Conservation (phyloP, 2,888 invertebrate genomes). For the Eupithecia subumbrata region DNA sequence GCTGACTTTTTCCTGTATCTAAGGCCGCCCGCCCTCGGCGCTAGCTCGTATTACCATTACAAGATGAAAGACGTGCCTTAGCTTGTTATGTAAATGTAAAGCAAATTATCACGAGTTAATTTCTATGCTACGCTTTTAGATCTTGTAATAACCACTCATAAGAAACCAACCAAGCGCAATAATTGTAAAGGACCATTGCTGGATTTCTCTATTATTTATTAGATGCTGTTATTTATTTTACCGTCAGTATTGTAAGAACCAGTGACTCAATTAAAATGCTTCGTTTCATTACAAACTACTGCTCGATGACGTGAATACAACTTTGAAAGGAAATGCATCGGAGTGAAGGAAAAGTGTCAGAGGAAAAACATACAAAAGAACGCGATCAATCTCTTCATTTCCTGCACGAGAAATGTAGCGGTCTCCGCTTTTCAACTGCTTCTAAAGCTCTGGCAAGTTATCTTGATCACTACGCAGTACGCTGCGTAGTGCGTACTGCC, state of each 20-base stretch:
- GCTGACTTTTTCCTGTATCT: conserved; percentile 21
- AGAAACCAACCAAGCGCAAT: not conserved
- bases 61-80: conserved; percentile 20
- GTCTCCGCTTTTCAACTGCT: not conserved
- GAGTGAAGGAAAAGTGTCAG: not conserved
- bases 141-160: not conserved
- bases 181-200: conserved; percentile 2
- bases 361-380: conserved; percentile 21
- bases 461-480: too few species aligned
- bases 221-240: not conserved
- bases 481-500: too few species aligned
- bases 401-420: conserved; percentile 3
- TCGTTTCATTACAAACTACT: conserved; percentile 5
- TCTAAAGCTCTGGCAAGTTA: too few species aligned
- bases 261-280: not conserved
- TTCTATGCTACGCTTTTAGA: not conserved
- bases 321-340: not conserved
- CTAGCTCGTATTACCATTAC: conserved; percentile 12
- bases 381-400: conserved; percentile 15
- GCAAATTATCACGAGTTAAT: not conserved
- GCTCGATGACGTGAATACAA: conserved; percentile 11
- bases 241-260: not conserved
- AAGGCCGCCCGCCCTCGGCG: conserved; percentile 11
- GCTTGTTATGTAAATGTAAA: not conserved
- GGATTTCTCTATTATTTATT: not conserved